Evolutionary conservation across 2,888 invertebrate genomes (phyloP), one percentile per base, ranked within the genome.

Genomic region (Tenthredo distinguenda): DNA sequence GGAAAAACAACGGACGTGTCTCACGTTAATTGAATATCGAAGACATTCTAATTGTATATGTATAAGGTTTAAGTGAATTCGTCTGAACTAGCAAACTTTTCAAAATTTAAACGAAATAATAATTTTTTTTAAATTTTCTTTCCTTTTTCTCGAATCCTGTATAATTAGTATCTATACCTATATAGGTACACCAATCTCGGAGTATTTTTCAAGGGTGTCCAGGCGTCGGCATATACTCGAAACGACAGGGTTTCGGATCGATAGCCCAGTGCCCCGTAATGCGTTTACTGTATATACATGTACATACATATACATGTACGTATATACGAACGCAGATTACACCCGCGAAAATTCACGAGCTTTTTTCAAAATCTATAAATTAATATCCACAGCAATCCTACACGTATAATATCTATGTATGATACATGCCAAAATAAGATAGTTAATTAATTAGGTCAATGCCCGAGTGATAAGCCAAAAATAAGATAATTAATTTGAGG

Each of bases 221-320:
- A 77, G 77, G 47, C 47, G 50, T 34, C 6, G 68, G 68, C 6
- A 26, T 68, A 31, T 68, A 31, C 6, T 77, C n/a, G 76, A 68
- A 34, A 34, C 68, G 68, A 68, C 34, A 68, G 68, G 68, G 68
- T 68, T 62, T 68, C 34, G 72, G 85, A 87, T 87, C 87, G 87
- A 87, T 87, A 87, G 43, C 58, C 85, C 84, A 79, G 85, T 86
- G 85, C 74, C 86, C 86, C 82, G 50, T 74, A 47, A 58, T 37
- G 43, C 74, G 34, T 82, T 84, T 62, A 26, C 55, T 62, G 10
- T 62, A 62, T n/a, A 55, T 55, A 55, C n/a, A 26, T 26, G 18
- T 12, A 55, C n/a, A n/a, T 55, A 55, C n/a, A 18, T 55, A 55
- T 0, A 55, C n/a, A 55, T 18, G 2, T 58, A 21, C 18, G 7